Conservation (phyloP, 23 tunicate genomes). For the Ciona savignyi region DNA sequence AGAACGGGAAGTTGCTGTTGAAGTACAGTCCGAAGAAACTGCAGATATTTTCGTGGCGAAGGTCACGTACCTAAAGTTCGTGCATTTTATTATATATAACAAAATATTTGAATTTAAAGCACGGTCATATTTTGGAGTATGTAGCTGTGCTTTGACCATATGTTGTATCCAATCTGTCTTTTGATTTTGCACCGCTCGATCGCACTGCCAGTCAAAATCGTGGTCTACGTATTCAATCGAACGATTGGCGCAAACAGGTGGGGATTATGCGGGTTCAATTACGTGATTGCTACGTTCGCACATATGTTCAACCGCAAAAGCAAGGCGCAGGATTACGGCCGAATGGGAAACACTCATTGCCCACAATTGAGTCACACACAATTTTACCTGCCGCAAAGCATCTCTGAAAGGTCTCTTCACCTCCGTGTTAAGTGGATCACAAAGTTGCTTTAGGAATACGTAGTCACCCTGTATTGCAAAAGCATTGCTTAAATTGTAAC, state of each 20-base stretch:
- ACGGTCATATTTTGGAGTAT: no score
- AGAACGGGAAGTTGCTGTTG: slow-evolving; percentile 22
- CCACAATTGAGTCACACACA: no score
- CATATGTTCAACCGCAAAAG: background rate
- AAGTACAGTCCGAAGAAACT: slow-evolving; percentile 47
- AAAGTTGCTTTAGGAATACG: slow-evolving; percentile 39
- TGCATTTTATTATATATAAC: no score
- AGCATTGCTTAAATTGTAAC: background rate
- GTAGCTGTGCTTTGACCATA: no score
- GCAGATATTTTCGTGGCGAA: slow-evolving; percentile 73
- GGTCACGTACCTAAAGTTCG: slow-evolving; percentile 39
- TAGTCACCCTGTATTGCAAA: slow-evolving; percentile 41
- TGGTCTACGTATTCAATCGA: background rate
- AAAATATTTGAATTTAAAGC: no score
- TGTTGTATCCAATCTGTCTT: no score
- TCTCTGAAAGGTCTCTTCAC: slow-evolving; percentile 9
- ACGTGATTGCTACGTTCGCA: background rate
- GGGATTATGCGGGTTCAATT: background rate
- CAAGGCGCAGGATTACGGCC: no score
- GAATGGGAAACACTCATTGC: no score
- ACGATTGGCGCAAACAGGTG: background rate
- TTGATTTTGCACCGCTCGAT: no score
- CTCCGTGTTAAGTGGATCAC: slow-evolving; percentile 10
- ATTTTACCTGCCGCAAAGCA: slow-evolving; percentile 26
- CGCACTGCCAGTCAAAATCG: no score